A percentile compares a stretch with the other conserved stretches of the same genome.
These are phyloP conservation scores for Parnassius smintheus DNA, from an alignment of 2,888 invertebrate genomes.

Conservation along the genomic window DNA sequence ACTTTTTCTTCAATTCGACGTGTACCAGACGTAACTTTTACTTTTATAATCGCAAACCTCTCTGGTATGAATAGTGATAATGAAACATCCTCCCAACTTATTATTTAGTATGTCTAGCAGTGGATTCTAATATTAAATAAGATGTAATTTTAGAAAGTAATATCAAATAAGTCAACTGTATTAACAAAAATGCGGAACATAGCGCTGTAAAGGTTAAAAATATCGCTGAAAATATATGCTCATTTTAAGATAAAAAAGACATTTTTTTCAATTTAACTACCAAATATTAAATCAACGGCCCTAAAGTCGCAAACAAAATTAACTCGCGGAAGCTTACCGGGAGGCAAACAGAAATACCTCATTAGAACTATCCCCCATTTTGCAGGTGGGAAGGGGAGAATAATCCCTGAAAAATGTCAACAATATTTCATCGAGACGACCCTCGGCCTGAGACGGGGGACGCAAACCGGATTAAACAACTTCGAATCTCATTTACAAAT, in stretches of 20 bases:
- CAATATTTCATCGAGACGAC: slow-evolving; percentile 57
- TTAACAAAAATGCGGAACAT: no score
- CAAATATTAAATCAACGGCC: slow-evolving; percentile 10
- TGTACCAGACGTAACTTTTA: no score
- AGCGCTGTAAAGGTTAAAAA: no score
- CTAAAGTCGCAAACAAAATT: slow-evolving; percentile 30
- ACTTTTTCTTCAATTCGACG: no score
- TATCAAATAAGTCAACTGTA: no score
- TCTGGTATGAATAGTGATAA: no score
- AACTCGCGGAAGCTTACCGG: slow-evolving; percentile 20
- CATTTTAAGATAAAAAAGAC: neutral
- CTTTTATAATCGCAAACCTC: no score
- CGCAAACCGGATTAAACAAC: slow-evolving; percentile 51
- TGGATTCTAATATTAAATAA: no score
- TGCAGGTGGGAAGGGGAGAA: slow-evolving; percentile 53
- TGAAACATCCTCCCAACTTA: no score
- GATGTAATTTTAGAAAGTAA: no score
- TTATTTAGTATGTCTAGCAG: no score
- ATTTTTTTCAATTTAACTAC: slow-evolving; percentile 15
- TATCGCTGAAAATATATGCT: no score
- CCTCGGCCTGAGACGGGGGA: slow-evolving; percentile 31
- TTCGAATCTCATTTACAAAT: slow-evolving; percentile 52
- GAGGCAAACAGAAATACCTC: slow-evolving; percentile 35
- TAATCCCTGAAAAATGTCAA: slow-evolving; percentile 64
- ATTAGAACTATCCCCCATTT: slow-evolving; percentile 50